phyloP scores from a whole-genome alignment of 2,888 invertebrate genomes.

The Macrophya annulata region DNA sequence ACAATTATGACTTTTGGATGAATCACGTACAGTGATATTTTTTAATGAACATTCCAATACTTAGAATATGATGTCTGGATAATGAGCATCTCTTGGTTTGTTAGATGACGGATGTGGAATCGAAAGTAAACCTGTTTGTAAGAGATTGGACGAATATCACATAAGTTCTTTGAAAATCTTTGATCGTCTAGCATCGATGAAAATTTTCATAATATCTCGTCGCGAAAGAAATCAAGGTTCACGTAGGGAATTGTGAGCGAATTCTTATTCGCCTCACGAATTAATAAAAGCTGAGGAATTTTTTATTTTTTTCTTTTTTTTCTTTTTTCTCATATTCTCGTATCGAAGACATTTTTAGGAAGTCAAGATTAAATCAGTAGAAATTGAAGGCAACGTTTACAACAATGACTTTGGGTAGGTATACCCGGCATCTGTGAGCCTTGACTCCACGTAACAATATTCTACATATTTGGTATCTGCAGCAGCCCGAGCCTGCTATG shows the following conservation, averaged over 20 bases:
- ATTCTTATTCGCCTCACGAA: slow-evolving; percentile 47
- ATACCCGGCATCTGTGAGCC: background rate
- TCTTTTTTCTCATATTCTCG: background rate
- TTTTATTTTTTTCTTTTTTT: background rate
- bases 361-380: slow-evolving; percentile 26
- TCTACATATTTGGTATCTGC: slow-evolving; percentile 5
- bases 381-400: slow-evolving; percentile 27
- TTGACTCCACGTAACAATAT: slow-evolving; percentile 24
- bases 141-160: background rate
- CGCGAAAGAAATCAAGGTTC: slow-evolving; percentile 19
- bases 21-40: background rate
- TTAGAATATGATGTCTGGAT: background rate
- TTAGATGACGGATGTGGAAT: background rate
- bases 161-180: background rate
- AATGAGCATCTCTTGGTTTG: background rate
- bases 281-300: slow-evolving; percentile 42
- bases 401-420: slow-evolving; percentile 1
- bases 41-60: background rate
- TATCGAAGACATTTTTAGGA: slow-evolving; percentile 19
- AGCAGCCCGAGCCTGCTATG: slow-evolving; percentile 23
- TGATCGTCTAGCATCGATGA: background rate
- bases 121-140: background rate
- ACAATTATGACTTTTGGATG: background rate
- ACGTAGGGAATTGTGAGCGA: background rate
- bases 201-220: slow-evolving; percentile 28